Base-by-base conservation (phyloP, 37 sponge, comb jelly and placozoan genomes). In the Geodia barretti region DNA sequence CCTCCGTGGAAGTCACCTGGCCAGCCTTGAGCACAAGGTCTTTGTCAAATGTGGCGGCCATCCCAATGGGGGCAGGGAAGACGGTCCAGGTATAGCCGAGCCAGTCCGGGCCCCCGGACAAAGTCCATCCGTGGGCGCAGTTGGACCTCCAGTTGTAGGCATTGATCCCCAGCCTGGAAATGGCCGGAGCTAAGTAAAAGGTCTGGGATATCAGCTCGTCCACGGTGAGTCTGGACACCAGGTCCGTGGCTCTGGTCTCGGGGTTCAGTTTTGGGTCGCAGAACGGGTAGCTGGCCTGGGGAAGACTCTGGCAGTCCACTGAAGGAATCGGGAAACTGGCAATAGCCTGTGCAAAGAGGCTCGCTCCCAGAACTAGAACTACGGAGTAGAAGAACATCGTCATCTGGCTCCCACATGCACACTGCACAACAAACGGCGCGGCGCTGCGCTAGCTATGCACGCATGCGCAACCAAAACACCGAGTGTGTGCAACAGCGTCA, bases 81-180 rank as follows among this genome's bases (percentile, higher is more conserved):
- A 92, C 92, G 25, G 92, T 92, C 92, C 92, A 92, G 5, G 66
- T 60, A 34, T 84, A 41, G 43, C 39, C 84, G 39, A 41, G 39
- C 0, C 60, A 23, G 84, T 84, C 87, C 61, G 79, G 80, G 1
- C 92, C 92, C 29, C 80, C 84, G 9, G 85, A 84, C 3, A n/a
- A 63, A 0, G 88, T 31, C 92, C 92, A 92, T 2, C 92, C 92
- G 68, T 92, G 92, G 1, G 87, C 34, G 29, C 92, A 92, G 60
- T 92, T 92, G 29, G 92, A 92, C 28, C 92, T 37, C 92, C 92
- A 92, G 85, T 92, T 92, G 81, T 92, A 92, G 19, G 31, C 88
- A 5, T 87, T 92, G 58, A 92, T 92, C 4, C 92, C 88, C 0
- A 87, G 71, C 3, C 88, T 69, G 23, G 84, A 35, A 20, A 92